phyloP scores from a whole-genome alignment of 2,888 invertebrate species.

The Poecilus cupreus region DNA sequence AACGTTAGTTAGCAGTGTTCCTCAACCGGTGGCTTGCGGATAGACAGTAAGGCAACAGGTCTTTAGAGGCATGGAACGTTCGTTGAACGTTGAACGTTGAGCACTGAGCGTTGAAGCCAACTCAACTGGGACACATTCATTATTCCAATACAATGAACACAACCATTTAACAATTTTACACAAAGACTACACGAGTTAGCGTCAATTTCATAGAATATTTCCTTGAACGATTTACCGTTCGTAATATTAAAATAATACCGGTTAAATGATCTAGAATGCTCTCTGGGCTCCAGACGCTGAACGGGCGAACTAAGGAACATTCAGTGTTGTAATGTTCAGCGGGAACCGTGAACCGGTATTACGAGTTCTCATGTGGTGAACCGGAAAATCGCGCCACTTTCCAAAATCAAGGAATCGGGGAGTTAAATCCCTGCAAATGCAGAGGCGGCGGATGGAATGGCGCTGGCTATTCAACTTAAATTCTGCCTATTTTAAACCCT shows the following conservation, averaged over 20 bases:
- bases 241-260: conserved; percentile 50
- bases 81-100: background rate
- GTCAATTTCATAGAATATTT: conserved; percentile 58
- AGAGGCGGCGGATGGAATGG: too few species aligned
- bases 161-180: conserved; percentile 72
- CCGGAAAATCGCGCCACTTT: conserved; percentile 18
- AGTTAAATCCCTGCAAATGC: too few species aligned
- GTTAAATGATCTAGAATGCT: conserved; percentile 54
- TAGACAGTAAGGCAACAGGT: conserved; percentile 13
- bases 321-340: background rate
- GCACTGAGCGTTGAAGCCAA: conserved; percentile 14
- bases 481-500: too few species aligned
- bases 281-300: too few species aligned
- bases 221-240: conserved; percentile 51
- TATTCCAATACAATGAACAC: conserved; percentile 72
- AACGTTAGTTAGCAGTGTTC: background rate
- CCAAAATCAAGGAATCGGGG: background rate
- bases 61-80: background rate
- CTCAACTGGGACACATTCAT: conserved; percentile 70
- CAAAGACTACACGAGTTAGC: conserved; percentile 69
- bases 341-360: background rate
- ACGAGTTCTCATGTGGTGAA: conserved; percentile 11
- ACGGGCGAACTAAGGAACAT: background rate
- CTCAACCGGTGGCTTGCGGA: background rate
- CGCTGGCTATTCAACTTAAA: too few species aligned